Evolutionary conservation across 1,140 invertebrate genomes (phyloP), one percentile per base, ranked within the genome.

Genomic region (Trigoniulus corallinus): DNA sequence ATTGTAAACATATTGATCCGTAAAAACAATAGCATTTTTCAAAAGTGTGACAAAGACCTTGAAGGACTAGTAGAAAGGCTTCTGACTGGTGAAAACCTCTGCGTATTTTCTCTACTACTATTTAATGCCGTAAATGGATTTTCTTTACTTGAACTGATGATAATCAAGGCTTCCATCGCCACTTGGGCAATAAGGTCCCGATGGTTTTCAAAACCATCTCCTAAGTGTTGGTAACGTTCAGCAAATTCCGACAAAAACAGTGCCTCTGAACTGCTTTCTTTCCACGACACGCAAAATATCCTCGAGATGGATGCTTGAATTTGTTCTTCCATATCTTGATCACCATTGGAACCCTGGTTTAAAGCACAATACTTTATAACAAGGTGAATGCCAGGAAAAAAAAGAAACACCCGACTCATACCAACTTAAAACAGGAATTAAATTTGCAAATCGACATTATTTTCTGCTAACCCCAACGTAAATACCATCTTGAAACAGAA

Each of bases 1-100:
- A 52, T 73, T 76, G 75, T 77, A 81, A 1, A 78, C 75, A 21
- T 50, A 24, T 22, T 24, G 21, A 34, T 50, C 34, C 34, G 22
- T 39, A 21, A n/a, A 39, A 15, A 24, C 39, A 18, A n/a, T 15
- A 20, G 27, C 24, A 34, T 47, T 12, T 29, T 46, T 21, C n/a
- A 47, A 29, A 20, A 46, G 23, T 15, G 22, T 25, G 18, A 46
- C n/a, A 18, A 25, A 29, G 49, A 40, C 52, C 37, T 29, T 40
- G 3, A 49, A 18, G 25, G 42, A 27, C 23, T 53, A 20, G 21
- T 23, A 42, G 12, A 49, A 25, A 37, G 23, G 41, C 27, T 50
- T 26, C 27, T 39, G 15, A 41, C 21, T 25, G 20, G 23, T 26
- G 26, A 44, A 44, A n/a, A 45, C 25, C 25, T 7, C 24, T 18